phyloP scores from a whole-genome alignment of 2,113 vertebrate genomes.

The Misgurnus mizolepis region DNA sequence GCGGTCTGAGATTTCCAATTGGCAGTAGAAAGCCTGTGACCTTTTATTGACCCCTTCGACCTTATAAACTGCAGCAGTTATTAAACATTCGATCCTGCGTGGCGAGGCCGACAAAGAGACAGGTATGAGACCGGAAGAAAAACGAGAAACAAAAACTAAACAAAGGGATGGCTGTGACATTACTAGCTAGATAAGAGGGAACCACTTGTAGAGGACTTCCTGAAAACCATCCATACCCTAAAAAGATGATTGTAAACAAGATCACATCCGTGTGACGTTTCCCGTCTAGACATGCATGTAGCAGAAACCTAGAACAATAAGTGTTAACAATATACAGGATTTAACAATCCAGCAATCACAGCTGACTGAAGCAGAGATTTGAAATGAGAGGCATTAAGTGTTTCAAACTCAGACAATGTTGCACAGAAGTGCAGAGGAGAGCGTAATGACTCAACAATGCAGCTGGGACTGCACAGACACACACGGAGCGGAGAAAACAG shows the following conservation, averaged over 20 bases:
- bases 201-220: too few relatives aligned
- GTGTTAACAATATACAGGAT: neutral
- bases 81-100: constrained; percentile 14
- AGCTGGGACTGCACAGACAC: constrained; percentile 17
- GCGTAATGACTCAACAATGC: neutral
- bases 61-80: constrained; percentile 38
- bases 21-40: constrained; percentile 3
- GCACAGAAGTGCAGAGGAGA: neutral
- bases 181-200: neutral
- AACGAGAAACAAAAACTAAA: neutral
- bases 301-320: neutral
- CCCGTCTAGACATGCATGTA: neutral
- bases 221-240: neutral
- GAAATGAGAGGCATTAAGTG: neutral
- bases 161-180: neutral
- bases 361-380: constrained; percentile 6
- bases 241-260: neutral
- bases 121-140: neutral
- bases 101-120: neutral
- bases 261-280: neutral
- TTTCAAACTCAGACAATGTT: neutral
- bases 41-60: constrained; percentile 23
- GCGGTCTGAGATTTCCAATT: constrained; percentile 24
- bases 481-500: neutral
- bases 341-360: constrained; percentile 8